A percentile compares a stretch with the other conserved stretches of the same genome.
Evolutionary conservation across 2,113 vertebrate species (phyloP).

Genomic region (Triplophysa dalaica): DNA sequence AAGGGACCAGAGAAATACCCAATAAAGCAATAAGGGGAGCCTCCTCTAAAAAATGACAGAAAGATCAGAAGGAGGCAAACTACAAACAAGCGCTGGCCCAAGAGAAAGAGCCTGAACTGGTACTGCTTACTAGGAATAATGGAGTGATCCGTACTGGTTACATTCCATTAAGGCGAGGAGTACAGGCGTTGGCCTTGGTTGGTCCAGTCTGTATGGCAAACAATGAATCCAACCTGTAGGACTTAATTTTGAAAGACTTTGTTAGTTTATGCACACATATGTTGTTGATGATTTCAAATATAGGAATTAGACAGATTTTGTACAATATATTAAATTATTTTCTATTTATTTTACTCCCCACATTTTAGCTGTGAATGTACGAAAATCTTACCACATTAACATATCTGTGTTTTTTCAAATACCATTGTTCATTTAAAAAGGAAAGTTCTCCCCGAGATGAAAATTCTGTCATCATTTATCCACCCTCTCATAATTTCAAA

Average conservation of each 20-base stretch:
- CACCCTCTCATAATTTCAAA: no score
- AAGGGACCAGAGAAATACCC: conserved; percentile 12
- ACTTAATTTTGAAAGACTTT: not conserved
- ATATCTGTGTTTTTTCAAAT: conserved; percentile 29
- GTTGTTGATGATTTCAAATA: conserved; percentile 50
- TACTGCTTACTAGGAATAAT: conserved; percentile 6
- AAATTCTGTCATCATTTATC: no score
- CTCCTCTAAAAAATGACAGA: conserved; percentile 21
- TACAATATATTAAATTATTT: conserved; percentile 70
- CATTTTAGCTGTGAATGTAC: conserved; percentile 61
- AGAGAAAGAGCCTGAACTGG: conserved; percentile 11
- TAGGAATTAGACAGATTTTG: conserved; percentile 52
- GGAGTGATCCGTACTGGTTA: not conserved
- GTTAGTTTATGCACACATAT: conserved; percentile 12
- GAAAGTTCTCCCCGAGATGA: no score
- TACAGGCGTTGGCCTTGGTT: not conserved
- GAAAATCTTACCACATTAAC: conserved; percentile 25
- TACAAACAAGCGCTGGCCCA: conserved; percentile 15
- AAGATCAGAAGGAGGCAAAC: conserved; percentile 22
- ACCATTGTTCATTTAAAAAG: no score
- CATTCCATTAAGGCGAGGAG: not conserved
- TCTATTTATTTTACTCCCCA: conserved; percentile 65
- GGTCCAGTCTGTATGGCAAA: not conserved
- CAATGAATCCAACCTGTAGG: not conserved
- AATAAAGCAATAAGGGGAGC: conserved; percentile 26